phyloP scores from a whole-genome alignment of 2,888 invertebrate species.

The Sturmia bella region DNA sequence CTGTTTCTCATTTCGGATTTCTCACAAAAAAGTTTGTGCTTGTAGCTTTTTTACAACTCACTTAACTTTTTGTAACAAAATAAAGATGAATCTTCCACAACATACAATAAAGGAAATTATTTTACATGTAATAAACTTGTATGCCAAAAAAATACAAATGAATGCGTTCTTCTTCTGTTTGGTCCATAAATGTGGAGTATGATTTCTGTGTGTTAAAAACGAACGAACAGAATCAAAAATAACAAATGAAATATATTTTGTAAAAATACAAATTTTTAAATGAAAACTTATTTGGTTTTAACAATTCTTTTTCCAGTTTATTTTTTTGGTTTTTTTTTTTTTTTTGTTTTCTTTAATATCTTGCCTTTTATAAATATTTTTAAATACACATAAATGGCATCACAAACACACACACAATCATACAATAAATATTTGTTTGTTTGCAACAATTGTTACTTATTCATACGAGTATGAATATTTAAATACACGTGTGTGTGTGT shows the following conservation, averaged over 20 bases:
- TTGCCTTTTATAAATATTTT: conserved; percentile 37
- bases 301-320: no score
- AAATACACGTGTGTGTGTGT: conserved; percentile 36
- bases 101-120: conserved; percentile 68
- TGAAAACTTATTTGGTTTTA: conserved; percentile 53
- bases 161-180: conserved; percentile 40
- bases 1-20: background rate
- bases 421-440: conserved; percentile 43
- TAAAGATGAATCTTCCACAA: conserved; percentile 53
- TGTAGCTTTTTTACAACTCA: conserved; percentile 60
- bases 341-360: conserved; percentile 7
- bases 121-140: conserved; percentile 71
- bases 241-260: conserved; percentile 55
- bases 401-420: background rate
- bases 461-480: conserved; percentile 45
- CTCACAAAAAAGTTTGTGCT: background rate
- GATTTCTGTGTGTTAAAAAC: conserved; percentile 17
- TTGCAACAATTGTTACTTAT: conserved; percentile 59
- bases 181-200: conserved; percentile 15
- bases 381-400: conserved; percentile 1
- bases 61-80: conserved; percentile 62
- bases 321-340: background rate
- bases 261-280: conserved; percentile 53
- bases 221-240: conserved; percentile 21
- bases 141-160: conserved; percentile 54